These are phyloP conservation scores for Melinopterus prodromus DNA, from an alignment of 2,888 invertebrate genomes.

Conservation along the genomic window DNA sequence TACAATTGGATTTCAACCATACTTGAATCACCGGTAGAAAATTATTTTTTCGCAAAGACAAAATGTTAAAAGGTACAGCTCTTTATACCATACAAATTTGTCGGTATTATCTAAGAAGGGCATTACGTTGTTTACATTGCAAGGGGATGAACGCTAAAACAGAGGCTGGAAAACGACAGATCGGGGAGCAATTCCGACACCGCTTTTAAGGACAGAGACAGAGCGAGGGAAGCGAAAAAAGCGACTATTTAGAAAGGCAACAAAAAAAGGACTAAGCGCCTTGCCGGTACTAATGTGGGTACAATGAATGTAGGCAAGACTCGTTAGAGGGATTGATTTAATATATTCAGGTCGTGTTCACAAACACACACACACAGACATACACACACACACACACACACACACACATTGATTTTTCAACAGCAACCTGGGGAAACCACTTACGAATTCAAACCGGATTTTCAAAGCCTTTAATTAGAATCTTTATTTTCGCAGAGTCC, in stretches of 20 bases:
- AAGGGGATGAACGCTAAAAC: not conserved
- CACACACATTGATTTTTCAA: constrained; percentile 33
- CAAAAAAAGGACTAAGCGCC: not conserved
- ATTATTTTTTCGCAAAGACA: not conserved
- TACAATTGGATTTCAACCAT: too few relatives aligned
- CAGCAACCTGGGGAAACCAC: constrained; percentile 31
- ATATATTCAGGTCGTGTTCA: constrained; percentile 35
- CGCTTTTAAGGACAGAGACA: not conserved
- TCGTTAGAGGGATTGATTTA: constrained; percentile 35
- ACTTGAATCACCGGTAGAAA: not conserved
- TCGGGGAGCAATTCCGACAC: not conserved
- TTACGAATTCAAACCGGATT: constrained; percentile 32
- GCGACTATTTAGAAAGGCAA: constrained; percentile 5
- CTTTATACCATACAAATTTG: not conserved
- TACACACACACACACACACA: too few relatives aligned
- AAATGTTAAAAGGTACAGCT: not conserved
- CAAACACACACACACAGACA: constrained; percentile 10
- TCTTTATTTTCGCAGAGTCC: constrained; percentile 26
- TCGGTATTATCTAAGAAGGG: not conserved
- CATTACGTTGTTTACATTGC: not conserved
- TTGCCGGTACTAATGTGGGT: not conserved
- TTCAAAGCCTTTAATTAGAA: constrained; percentile 30
- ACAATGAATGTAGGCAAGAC: constrained; percentile 4
- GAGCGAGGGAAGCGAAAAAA: not conserved
- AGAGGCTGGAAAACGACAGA: not conserved